These are phyloP conservation scores for Epizoanthus ramosus DNA, from an alignment of 92 coral and sea anemone genomes.

Conservation along the genomic window DNA sequence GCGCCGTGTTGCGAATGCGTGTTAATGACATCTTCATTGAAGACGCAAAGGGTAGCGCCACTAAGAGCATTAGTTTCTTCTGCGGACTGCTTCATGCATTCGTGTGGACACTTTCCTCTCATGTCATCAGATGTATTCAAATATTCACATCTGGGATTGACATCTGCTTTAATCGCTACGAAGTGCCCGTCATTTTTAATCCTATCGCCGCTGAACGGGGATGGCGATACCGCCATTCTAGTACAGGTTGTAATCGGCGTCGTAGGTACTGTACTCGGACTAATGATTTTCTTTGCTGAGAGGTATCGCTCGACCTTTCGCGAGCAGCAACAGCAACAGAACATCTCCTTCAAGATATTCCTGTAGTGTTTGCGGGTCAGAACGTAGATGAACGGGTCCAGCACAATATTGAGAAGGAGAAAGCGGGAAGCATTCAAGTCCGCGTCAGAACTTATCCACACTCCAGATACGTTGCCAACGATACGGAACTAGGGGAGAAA, in stretches of 20 bases:
- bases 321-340: conserved; percentile 22
- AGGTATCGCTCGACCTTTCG: conserved; percentile 11
- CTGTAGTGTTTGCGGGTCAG: conserved; percentile 77
- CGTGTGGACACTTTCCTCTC: no score
- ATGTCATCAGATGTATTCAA: neutral
- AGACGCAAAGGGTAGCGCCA: neutral
- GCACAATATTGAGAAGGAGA: conserved; percentile 72
- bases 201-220: neutral
- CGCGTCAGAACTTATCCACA: conserved; percentile 70
- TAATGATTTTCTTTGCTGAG: conserved; percentile 13
- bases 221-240: neutral
- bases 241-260: neutral
- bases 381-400: conserved; percentile 83
- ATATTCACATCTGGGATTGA: neutral
- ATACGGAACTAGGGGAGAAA: conserved; percentile 69
- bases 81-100: no score
- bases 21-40: neutral
- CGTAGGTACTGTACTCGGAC: neutral
- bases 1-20: neutral
- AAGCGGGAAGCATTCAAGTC: conserved; percentile 68
- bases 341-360: conserved; percentile 42
- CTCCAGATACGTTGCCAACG: conserved; percentile 80
- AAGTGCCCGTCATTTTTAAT: neutral
- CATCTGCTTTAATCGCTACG: neutral
- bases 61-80: neutral